Percentiles rank a stretch among this genome's conserved stretches.
These are phyloP conservation scores for Esox lucius DNA, from an alignment of 2,797 vertebrate species.

Conservation along the genomic window DNA sequence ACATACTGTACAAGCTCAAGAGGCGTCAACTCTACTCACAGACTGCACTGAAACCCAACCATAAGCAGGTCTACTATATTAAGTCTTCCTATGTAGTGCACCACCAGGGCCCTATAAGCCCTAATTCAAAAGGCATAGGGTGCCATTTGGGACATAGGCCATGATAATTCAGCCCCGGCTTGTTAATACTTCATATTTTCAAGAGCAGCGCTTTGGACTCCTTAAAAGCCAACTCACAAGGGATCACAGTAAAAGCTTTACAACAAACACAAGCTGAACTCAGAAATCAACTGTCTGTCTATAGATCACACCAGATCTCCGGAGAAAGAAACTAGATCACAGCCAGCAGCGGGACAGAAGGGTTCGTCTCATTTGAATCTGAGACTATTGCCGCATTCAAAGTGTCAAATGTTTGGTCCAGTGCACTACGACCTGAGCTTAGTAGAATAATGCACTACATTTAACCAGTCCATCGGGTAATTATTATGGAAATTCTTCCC, in stretches of 20 bases:
- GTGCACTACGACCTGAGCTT: no score
- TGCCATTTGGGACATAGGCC: neutral
- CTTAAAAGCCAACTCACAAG: slow-evolving; percentile 56
- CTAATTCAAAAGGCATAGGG: neutral
- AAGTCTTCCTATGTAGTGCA: neutral
- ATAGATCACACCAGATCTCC: slow-evolving; percentile 31
- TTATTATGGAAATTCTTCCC: neutral
- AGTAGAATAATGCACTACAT: neutral
- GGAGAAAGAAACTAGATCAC: slow-evolving; percentile 36
- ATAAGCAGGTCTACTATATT: slow-evolving; percentile 25
- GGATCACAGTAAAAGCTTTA: slow-evolving; percentile 60
- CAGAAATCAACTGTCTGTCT: slow-evolving; percentile 40
- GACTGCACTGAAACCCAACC: slow-evolving; percentile 35
- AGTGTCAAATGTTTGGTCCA: neutral
- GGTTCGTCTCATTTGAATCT: neutral
- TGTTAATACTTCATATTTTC: slow-evolving; percentile 38
- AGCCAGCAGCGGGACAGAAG: slow-evolving; percentile 46
- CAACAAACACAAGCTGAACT: slow-evolving; percentile 27
- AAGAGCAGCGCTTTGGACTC: slow-evolving; percentile 49
- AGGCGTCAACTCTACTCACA: slow-evolving; percentile 33
- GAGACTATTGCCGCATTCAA: neutral
- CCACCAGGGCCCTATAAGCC: neutral
- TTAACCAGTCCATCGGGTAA: no score
- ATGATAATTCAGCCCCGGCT: slow-evolving; percentile 51
- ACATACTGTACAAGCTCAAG: neutral